phyloP scores from a whole-genome alignment of 2,888 invertebrate genomes.

The Lasioglossum lativentre region DNA sequence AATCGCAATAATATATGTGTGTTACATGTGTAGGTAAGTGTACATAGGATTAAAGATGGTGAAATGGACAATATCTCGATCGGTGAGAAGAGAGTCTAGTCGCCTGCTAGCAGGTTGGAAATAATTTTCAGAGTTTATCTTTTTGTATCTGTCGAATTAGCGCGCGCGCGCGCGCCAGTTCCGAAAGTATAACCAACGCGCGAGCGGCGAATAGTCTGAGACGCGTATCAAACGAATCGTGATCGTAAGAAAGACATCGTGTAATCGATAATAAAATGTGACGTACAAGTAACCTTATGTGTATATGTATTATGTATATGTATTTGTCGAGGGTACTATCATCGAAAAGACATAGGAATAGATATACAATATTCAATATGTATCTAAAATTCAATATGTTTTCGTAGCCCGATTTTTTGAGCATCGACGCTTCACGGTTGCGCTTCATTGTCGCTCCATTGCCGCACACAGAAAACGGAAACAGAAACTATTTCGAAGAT shows the following conservation, averaged over 20 bases:
- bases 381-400: neutral
- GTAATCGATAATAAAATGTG: slow-evolving; percentile 14
- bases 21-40: slow-evolving; percentile 43
- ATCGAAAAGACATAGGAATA: neutral
- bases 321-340: neutral
- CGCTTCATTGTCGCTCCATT: neutral
- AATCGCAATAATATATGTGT: slow-evolving; percentile 54
- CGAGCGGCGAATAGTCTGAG: neutral
- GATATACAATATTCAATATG: neutral
- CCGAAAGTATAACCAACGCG: neutral
- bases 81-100: neutral
- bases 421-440: neutral
- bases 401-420: neutral
- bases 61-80: slow-evolving; percentile 8
- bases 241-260: neutral
- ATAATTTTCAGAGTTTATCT: slow-evolving; percentile 15
- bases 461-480: neutral
- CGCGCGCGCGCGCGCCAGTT: neutral
- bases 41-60: slow-evolving; percentile 6
- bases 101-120: neutral
- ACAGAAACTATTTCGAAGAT: neutral
- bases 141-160: slow-evolving; percentile 17
- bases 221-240: neutral
- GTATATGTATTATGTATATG: neutral
- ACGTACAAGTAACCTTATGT: neutral